phyloP scores from a whole-genome alignment of 2,888 invertebrate species.

The Agriopis marginaria region DNA sequence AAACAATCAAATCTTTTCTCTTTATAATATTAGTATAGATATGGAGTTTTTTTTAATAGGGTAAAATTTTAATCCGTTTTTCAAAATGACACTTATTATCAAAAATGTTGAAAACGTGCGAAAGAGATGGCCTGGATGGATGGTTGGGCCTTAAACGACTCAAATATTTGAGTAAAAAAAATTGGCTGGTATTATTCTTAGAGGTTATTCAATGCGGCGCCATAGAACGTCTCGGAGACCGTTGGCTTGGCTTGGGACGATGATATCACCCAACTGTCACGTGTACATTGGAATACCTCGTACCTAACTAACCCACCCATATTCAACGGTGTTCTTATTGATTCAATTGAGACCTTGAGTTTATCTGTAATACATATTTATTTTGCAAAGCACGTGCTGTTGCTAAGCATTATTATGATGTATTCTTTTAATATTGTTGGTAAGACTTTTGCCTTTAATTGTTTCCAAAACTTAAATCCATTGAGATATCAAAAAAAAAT shows the following conservation, averaged over 20 bases:
- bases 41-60: too few species aligned
- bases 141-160: too few species aligned
- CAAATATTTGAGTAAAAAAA: constrained; percentile 17
- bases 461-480: too few species aligned
- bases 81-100: too few species aligned
- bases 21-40: too few species aligned
- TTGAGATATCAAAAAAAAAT: too few species aligned
- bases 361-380: neutral
- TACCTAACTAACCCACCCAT: constrained; percentile 20
- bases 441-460: too few species aligned
- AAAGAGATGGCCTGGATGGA: too few species aligned
- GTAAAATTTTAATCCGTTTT: too few species aligned
- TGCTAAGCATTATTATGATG: constrained; percentile 17
- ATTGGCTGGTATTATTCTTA: constrained; percentile 14
- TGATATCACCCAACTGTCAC: constrained; percentile 57
- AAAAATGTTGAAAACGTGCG: too few species aligned
- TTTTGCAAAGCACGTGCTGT: constrained; percentile 28
- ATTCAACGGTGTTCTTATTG: constrained; percentile 45
- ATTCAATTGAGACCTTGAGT: constrained; percentile 37
- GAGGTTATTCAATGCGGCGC: constrained; percentile 51
- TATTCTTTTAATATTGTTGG: neutral
- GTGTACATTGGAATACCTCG: constrained; percentile 51
- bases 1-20: too few species aligned
- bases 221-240: constrained; percentile 49
- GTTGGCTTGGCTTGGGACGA: constrained; percentile 51